These are phyloP conservation scores for Tricholauxania praeusta DNA, from an alignment of 2,888 invertebrate species.

Conservation along the genomic window DNA sequence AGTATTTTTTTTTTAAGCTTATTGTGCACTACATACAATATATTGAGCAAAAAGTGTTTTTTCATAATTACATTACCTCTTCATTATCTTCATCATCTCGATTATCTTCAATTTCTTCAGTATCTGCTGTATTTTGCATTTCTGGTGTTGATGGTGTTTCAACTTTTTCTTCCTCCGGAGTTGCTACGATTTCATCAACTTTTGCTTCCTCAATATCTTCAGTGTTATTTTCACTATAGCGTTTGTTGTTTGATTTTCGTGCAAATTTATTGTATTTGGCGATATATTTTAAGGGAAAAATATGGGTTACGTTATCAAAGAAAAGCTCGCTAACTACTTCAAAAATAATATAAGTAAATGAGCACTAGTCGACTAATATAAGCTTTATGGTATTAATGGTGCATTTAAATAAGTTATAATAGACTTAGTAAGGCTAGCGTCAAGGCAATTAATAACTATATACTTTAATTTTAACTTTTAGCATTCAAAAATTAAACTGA, in stretches of 20 bases:
- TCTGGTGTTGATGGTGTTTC: neutral
- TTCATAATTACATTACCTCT: constrained; percentile 12
- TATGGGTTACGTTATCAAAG: neutral
- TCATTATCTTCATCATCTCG: constrained; percentile 31
- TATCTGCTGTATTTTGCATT: neutral
- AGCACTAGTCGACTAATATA: too few relatives aligned
- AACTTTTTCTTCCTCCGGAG: neutral
- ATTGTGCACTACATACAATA: neutral
- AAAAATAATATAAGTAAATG: neutral
- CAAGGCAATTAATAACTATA: too few relatives aligned
- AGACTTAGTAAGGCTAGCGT: too few relatives aligned
- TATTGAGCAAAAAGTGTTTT: constrained; percentile 1
- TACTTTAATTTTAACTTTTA: too few relatives aligned
- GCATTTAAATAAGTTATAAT: too few relatives aligned
- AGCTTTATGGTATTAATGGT: too few relatives aligned
- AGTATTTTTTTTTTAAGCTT: neutral
- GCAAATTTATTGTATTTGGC: neutral
- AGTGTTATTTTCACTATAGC: neutral
- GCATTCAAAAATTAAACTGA: too few relatives aligned
- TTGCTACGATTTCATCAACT: neutral
- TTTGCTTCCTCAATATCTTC: constrained; percentile 13
- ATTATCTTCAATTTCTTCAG: constrained; percentile 21
- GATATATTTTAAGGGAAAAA: neutral
- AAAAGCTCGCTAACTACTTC: constrained; percentile 18
- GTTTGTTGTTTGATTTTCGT: neutral